These are phyloP conservation scores for Lasioglossum albipes DNA, from an alignment of 1,140 invertebrate genomes.

Conservation along the genomic window DNA sequence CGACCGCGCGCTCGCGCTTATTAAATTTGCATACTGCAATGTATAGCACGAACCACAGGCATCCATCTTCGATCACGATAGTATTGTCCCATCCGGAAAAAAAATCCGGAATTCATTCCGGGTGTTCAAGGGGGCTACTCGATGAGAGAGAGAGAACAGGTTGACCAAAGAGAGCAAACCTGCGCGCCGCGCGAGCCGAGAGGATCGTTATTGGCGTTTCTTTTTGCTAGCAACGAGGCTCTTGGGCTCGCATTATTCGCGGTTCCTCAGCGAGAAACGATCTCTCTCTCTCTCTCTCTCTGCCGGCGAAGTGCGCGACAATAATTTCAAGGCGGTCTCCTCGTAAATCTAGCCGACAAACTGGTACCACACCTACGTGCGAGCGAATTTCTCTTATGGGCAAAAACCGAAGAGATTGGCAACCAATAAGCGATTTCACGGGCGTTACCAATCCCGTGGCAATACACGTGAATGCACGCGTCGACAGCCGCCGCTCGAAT, in stretches of 20 bases:
- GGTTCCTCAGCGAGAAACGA: slow-evolving; percentile 6
- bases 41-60: slow-evolving; percentile 56
- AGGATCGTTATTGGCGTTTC: neutral
- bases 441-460: slow-evolving; percentile 55
- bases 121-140: slow-evolving; percentile 6
- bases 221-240: slow-evolving; percentile 16
- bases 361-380: slow-evolving; percentile 52
- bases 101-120: slow-evolving; percentile 34
- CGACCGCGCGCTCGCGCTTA: slow-evolving; percentile 49
- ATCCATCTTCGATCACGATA: slow-evolving; percentile 63
- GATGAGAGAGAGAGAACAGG: slow-evolving; percentile 27
- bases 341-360: slow-evolving; percentile 61
- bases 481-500: slow-evolving; percentile 32
- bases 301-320: slow-evolving; percentile 31
- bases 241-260: slow-evolving; percentile 27
- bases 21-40: slow-evolving; percentile 72
- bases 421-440: slow-evolving; percentile 63
- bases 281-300: too few species aligned
- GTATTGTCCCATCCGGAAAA: slow-evolving; percentile 52
- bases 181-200: neutral
- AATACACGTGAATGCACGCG: slow-evolving; percentile 38
- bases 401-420: slow-evolving; percentile 57
- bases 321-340: slow-evolving; percentile 57
- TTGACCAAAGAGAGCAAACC: slow-evolving; percentile 32
- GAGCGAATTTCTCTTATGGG: slow-evolving; percentile 59